These are phyloP conservation scores for Apodemia hepburni DNA, from an alignment of 2,888 invertebrate species.

Conservation along the genomic window DNA sequence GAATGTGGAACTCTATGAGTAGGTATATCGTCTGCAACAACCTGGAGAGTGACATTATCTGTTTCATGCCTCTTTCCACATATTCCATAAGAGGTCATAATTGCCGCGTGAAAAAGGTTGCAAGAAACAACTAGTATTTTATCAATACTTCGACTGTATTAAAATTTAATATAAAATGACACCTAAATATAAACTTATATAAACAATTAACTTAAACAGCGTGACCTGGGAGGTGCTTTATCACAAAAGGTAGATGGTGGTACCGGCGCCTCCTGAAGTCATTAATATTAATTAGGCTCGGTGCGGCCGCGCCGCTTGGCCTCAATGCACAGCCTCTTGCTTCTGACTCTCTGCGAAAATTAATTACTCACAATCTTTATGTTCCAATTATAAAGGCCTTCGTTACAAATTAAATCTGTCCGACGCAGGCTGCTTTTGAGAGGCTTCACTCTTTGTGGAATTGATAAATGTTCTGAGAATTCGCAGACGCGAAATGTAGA, in stretches of 20 bases:
- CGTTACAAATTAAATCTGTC: constrained; percentile 81
- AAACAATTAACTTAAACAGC: constrained; percentile 21
- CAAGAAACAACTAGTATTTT: neutral
- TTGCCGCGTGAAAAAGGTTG: no score
- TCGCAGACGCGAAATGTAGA: constrained; percentile 58
- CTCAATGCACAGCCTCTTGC: constrained; percentile 74
- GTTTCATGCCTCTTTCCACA: no score
- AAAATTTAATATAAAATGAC: constrained; percentile 22
- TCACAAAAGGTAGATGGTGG: constrained; percentile 38
- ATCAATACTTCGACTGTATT: neutral
- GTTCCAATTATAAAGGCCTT: constrained; percentile 81
- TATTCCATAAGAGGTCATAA: no score
- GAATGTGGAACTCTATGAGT: no score
- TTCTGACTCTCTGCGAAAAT: constrained; percentile 79
- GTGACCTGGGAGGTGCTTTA: constrained; percentile 47
- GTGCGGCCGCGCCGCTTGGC: constrained; percentile 53
- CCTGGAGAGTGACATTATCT: no score
- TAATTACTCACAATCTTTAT: constrained; percentile 81
- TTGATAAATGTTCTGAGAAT: constrained; percentile 78
- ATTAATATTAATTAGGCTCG: constrained; percentile 79
- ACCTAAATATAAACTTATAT: constrained; percentile 3
- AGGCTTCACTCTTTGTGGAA: constrained; percentile 78
- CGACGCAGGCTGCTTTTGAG: constrained; percentile 77
- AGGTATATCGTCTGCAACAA: no score
- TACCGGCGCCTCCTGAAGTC: constrained; percentile 60